Percentiles rank a stretch among this genome's conserved stretches.
Evolutionary conservation across 1,140 invertebrate genomes (phyloP).

Genomic region (Bombus haemorrhoidalis): DNA sequence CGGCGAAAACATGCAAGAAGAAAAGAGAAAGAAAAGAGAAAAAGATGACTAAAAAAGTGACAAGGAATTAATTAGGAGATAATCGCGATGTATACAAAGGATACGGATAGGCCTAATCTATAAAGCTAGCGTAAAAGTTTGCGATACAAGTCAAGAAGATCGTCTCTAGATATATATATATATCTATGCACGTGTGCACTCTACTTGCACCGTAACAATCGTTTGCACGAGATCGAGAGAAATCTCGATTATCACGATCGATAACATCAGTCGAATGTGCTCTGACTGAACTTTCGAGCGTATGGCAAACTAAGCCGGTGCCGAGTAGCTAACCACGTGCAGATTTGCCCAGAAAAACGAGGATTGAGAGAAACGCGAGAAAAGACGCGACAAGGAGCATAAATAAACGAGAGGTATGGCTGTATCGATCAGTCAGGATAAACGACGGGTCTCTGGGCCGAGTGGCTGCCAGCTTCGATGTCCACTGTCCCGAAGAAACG

Average conservation of each 20-base stretch:
- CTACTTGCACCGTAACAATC: too few species aligned
- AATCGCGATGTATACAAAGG: too few species aligned
- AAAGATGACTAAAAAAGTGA: too few species aligned
- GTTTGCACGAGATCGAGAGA: too few species aligned
- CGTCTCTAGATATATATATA: too few species aligned
- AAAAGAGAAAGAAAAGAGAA: too few species aligned
- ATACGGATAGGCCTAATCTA: too few species aligned
- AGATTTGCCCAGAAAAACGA: background rate
- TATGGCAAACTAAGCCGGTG: background rate
- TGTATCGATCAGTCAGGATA: constrained; percentile 50
- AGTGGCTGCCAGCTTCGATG: constrained; percentile 17
- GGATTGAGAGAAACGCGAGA: background rate
- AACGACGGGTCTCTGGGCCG: constrained; percentile 9
- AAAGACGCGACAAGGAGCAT: constrained; percentile 31
- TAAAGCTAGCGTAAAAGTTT: too few species aligned
- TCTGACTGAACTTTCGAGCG: constrained; percentile 1
- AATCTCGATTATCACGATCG: too few species aligned
- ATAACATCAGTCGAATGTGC: background rate
- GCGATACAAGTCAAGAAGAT: too few species aligned
- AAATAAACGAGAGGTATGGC: constrained; percentile 52
- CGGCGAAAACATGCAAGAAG: background rate
- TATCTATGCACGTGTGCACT: too few species aligned
- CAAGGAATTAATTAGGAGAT: too few species aligned
- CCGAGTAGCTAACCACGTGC: background rate
- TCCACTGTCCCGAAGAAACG: constrained; percentile 30